phyloP scores from a whole-genome alignment of 2,888 invertebrate species.

The Eurois occulta region DNA sequence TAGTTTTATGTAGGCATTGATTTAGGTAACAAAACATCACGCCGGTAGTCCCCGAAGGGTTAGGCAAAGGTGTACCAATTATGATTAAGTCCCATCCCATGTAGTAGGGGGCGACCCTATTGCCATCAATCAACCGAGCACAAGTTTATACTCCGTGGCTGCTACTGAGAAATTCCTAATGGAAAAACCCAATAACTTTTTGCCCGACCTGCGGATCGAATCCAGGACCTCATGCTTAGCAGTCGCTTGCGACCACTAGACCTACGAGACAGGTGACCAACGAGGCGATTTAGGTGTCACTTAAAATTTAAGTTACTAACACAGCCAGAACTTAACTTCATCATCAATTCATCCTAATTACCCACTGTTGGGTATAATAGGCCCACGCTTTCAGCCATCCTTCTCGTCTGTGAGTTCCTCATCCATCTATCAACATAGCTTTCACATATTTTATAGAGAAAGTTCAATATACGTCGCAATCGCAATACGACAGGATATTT shows the following conservation, averaged over 20 bases:
- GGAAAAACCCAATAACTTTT: no score
- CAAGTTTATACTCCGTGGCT: neutral
- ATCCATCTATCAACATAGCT: neutral
- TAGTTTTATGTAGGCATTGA: neutral
- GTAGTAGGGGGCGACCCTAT: neutral
- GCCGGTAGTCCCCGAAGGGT: no score
- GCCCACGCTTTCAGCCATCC: neutral
- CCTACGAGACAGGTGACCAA: no score
- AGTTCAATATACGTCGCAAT: constrained; percentile 1
- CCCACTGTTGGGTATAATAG: no score
- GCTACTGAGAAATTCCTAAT: neutral
- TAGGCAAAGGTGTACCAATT: neutral
- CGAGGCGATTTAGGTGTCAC: neutral
- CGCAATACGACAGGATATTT: neutral
- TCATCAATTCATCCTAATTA: no score
- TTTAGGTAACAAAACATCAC: neutral
- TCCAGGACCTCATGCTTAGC: neutral
- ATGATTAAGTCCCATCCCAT: neutral
- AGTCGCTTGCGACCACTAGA: neutral
- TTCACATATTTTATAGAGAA: neutral
- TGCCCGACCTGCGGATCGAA: neutral
- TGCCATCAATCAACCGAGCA: neutral
- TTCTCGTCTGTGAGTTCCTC: neutral
- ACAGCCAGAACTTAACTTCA: neutral
- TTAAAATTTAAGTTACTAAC: neutral